Evolutionary conservation across 1,140 invertebrate genomes (phyloP).

Genomic region (Manduca sexta): DNA sequence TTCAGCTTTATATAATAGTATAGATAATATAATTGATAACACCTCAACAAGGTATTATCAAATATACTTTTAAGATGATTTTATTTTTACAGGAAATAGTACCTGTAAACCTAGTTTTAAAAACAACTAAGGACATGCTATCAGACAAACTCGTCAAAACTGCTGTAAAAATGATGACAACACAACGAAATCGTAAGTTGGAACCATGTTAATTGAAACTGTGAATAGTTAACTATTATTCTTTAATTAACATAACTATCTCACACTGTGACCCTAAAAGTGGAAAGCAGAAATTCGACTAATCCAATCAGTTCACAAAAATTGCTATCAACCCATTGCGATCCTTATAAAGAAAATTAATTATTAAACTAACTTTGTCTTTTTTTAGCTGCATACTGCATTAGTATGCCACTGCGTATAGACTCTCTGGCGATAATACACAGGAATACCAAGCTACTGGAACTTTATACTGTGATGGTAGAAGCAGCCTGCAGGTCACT

Average conservation of each 20-base stretch:
- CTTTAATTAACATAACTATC: too few species aligned
- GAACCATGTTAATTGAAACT: too few species aligned
- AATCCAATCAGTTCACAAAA: too few species aligned
- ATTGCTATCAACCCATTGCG: too few species aligned
- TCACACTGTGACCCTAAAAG: too few species aligned
- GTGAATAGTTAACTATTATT: too few species aligned
- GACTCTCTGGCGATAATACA: constrained; percentile 83
- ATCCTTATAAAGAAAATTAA: too few species aligned
- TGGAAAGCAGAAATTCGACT: too few species aligned
- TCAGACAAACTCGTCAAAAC: constrained; percentile 68
- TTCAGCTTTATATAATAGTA: too few species aligned
- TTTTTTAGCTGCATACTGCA: constrained; percentile 65
- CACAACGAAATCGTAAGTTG: constrained; percentile 68
- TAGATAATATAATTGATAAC: too few species aligned
- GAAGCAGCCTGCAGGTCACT: constrained; percentile 82
- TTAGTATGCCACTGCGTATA: constrained; percentile 77
- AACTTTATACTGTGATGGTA: constrained; percentile 81
- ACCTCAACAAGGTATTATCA: too few species aligned
- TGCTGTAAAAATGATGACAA: constrained; percentile 71
- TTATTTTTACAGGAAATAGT: constrained; percentile 60
- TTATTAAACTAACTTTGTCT: neutral
- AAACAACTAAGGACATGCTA: constrained; percentile 65
- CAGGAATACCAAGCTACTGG: constrained; percentile 75
- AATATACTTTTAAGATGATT: too few species aligned
- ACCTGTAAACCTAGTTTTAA: constrained; percentile 62